A percentile compares a stretch with the other conserved stretches of the same genome.
These are phyloP conservation scores for Mesorhabditis sp. DNA, from an alignment of 2,888 invertebrate species.

Conservation along the genomic window DNA sequence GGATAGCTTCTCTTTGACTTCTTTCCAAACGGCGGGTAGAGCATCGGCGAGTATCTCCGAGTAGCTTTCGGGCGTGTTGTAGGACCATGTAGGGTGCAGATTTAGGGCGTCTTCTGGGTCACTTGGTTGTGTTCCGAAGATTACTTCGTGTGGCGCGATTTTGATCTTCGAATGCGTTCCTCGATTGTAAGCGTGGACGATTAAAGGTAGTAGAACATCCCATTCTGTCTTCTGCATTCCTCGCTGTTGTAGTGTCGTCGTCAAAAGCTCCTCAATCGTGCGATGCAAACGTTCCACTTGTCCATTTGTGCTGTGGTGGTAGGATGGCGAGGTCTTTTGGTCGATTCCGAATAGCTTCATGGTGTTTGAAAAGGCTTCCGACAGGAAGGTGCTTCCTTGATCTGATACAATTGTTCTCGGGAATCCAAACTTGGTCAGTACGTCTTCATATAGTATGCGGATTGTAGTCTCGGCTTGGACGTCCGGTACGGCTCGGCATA, in stretches of 20 bases:
- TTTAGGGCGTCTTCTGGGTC: not conserved
- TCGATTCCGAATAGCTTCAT: conserved; percentile 5
- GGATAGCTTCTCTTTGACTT: not conserved
- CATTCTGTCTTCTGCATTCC: conserved; percentile 13
- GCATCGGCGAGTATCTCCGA: not conserved
- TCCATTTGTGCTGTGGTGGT: conserved; percentile 13
- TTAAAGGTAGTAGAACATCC: conserved; percentile 9
- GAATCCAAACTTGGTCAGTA: conserved; percentile 14
- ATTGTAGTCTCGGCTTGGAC: conserved; percentile 8
- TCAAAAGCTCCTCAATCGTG: conserved; percentile 13
- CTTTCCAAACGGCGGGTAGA: not conserved
- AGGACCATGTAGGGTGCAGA: not conserved
- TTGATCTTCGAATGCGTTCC: not conserved
- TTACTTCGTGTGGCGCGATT: conserved; percentile 8
- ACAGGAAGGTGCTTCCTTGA: conserved; percentile 15
- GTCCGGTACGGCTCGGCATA: conserved; percentile 11
- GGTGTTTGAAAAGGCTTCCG: conserved; percentile 8
- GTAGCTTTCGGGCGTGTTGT: conserved; percentile 2
- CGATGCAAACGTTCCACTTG: conserved; percentile 13
- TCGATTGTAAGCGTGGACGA: conserved; percentile 11
- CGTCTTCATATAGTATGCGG: conserved; percentile 6
- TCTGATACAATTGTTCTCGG: conserved; percentile 17
- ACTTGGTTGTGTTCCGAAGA: not conserved
- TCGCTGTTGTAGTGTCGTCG: not conserved
- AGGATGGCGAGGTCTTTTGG: conserved; percentile 9